Evolutionary conservation across 2,888 invertebrate species (phyloP).

Genomic region (Torymus texanus): DNA sequence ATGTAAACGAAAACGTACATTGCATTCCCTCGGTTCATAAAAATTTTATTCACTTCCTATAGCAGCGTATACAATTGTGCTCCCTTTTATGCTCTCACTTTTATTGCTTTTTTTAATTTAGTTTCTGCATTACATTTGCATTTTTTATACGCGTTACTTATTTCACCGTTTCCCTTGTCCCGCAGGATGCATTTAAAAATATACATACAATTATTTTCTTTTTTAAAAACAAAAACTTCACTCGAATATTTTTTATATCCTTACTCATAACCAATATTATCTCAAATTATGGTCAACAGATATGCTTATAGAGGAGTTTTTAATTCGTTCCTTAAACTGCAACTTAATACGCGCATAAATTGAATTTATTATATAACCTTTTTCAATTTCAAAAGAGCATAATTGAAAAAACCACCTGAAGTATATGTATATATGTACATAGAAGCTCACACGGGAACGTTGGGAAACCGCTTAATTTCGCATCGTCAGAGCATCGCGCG

Average conservation of each 20-base stretch:
- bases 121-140: constrained; percentile 4
- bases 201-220: too few species aligned
- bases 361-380: too few species aligned
- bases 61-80: constrained; percentile 18
- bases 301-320: too few species aligned
- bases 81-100: constrained; percentile 23
- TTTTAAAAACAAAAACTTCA: too few species aligned
- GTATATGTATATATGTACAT: not conserved
- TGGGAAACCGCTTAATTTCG: too few species aligned
- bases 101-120: constrained; percentile 36
- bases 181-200: not conserved
- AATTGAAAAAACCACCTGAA: not conserved
- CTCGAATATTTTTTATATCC: too few species aligned
- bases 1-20: constrained; percentile 4
- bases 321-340: too few species aligned
- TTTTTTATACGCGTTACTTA: not conserved
- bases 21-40: constrained; percentile 31
- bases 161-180: not conserved
- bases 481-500: not conserved
- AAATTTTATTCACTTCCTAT: constrained; percentile 38
- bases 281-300: too few species aligned
- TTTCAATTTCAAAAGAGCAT: too few species aligned
- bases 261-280: too few species aligned
- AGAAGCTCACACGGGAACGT: not conserved
- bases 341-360: too few species aligned